Base-by-base conservation (phyloP, 2,797 vertebrate species). In the Crenuchus spilurus region DNA sequence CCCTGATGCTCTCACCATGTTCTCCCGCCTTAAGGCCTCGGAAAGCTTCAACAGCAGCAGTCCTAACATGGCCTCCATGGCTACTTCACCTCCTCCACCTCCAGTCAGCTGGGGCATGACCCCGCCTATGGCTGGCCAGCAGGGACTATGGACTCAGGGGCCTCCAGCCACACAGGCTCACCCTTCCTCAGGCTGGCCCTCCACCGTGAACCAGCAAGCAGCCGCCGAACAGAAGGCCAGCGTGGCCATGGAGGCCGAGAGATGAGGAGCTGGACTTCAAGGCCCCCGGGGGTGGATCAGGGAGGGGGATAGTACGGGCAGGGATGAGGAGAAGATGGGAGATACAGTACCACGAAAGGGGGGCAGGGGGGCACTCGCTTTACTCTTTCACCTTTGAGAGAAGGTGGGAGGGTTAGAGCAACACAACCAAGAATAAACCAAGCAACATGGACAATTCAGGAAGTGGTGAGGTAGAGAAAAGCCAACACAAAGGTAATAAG, bases 161-260 rank as follows among this genome's bases (percentile, higher is more conserved):
- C 92, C 83, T 84, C 91, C 89, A 87, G 86, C 30, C 82, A 86
- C 70, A 84, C 95, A 30, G 73, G 80, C 83, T 18, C 90, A 91
- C 82, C 92, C 90, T 80, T 84, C 81, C 88, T 51, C 89, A 1
- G 92, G 92, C 88, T 96, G 95, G 95, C 96, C 96, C 9, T 89
- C 88, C 58, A 84, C 94, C 5, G 93, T 94, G 66, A 93, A 93
- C 75, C 93, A 95, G 65, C 95, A 94, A 83, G 86, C 92, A 1
- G 87, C 92, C 20, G 76, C 93, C 1, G 94, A 97, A 94, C 94
- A 97, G 87, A 96, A 95, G 92, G 95, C 94, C 87, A 98, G 93
- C n/a, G 94, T 96, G 58, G 92, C 94, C 78, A 95, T 97, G 95
- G 96, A 98, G 89, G 97, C 97, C 0, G 96, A 98, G 91, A 97